A percentile compares a stretch with the other conserved stretches of the same genome.
These are phyloP conservation scores for Petrolisthes manimaculis DNA, from an alignment of 2,888 invertebrate genomes.

Conservation along the genomic window DNA sequence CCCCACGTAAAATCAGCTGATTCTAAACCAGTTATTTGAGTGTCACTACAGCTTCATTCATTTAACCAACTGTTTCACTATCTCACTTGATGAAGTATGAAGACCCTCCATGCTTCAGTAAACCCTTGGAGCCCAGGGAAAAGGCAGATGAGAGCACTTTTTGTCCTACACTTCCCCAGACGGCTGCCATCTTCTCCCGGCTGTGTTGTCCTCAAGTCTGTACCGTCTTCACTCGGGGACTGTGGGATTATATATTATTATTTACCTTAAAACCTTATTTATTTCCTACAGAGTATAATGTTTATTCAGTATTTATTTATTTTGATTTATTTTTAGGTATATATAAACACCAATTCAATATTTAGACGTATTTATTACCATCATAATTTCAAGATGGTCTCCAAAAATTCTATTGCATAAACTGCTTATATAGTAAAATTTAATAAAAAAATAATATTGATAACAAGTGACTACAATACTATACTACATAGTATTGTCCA, in stretches of 20 bases:
- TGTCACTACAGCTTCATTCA: not conserved
- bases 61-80: not conserved
- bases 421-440: not conserved
- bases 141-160: conserved; percentile 29
- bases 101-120: conserved; percentile 41
- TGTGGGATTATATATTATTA: not conserved
- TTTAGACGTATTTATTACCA: not conserved
- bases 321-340: no score
- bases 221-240: not conserved
- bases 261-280: not conserved
- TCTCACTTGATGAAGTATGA: conserved; percentile 43
- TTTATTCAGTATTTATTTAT: no score
- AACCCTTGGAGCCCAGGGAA: conserved; percentile 23
- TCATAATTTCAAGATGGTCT: not conserved
- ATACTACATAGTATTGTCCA: no score
- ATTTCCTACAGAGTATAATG: not conserved
- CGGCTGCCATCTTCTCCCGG: conserved; percentile 26
- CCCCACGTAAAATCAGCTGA: no score
- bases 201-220: not conserved
- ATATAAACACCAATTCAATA: no score
- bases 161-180: conserved; percentile 29
- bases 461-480: no score
- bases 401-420: not conserved
- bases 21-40: no score
- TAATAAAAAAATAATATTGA: no score